Evolutionary conservation across 2,888 invertebrate species (phyloP).

Genomic region (Hedya salicella): DNA sequence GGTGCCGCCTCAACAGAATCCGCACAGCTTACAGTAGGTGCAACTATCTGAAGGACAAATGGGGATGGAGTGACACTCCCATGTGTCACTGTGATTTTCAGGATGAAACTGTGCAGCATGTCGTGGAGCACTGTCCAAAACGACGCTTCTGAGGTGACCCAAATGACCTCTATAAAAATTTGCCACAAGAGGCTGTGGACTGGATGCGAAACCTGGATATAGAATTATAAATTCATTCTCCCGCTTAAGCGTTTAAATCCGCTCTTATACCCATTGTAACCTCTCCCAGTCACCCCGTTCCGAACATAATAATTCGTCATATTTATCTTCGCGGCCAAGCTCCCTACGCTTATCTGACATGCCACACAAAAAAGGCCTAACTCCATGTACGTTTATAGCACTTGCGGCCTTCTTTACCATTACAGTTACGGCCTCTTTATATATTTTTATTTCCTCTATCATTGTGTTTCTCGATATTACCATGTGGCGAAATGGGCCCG

Average conservation of each 20-base stretch:
- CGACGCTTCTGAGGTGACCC: too few species aligned
- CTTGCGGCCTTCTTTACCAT: not conserved
- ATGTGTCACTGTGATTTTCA: too few species aligned
- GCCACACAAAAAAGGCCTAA: not conserved
- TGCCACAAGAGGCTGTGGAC: too few species aligned
- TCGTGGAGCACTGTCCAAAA: too few species aligned
- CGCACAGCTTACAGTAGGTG: too few species aligned
- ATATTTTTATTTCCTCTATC: conserved; percentile 42
- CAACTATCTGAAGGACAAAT: too few species aligned
- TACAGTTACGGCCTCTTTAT: conserved; percentile 30
- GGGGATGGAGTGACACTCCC: too few species aligned
- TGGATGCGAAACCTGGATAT: too few species aligned
- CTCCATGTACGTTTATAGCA: not conserved
- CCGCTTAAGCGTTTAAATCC: not conserved
- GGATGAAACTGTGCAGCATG: too few species aligned
- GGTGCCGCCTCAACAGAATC: too few species aligned
- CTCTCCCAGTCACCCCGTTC: conserved; percentile 28
- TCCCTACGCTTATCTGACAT: conserved; percentile 15
- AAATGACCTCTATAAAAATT: too few species aligned
- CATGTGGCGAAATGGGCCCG: conserved; percentile 36
- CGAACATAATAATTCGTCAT: conserved; percentile 44
- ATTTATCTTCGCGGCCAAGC: conserved; percentile 40
- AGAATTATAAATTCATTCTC: too few species aligned
- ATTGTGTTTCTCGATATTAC: conserved; percentile 35
- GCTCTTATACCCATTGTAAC: not conserved